phyloP scores from a whole-genome alignment of 92 coral and sea anemone genomes.

The Palythoa caribaeorum region DNA sequence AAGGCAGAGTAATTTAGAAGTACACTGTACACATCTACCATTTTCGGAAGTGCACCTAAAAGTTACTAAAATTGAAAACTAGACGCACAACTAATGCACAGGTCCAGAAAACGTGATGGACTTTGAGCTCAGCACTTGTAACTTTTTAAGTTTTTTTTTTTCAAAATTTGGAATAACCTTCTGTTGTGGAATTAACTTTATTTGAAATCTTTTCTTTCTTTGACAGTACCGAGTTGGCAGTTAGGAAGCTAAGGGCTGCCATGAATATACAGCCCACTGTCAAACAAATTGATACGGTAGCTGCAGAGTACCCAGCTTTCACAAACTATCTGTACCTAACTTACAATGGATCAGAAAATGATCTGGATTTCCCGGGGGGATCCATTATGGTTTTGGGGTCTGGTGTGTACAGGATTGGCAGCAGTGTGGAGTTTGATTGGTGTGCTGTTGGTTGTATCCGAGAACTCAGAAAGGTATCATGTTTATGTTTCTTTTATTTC shows the following conservation, averaged over 20 bases:
- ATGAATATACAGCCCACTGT: constrained; percentile 81
- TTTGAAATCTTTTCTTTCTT: not conserved
- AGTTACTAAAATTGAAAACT: too few species aligned
- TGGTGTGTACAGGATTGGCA: constrained; percentile 98
- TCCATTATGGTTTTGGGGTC: constrained; percentile 98
- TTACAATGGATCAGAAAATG: constrained; percentile 86
- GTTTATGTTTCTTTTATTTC: not conserved
- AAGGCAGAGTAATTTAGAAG: too few species aligned
- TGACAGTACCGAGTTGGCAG: constrained; percentile 93
- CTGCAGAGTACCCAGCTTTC: constrained; percentile 98
- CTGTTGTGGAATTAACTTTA: not conserved
- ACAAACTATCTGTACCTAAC: constrained; percentile 97
- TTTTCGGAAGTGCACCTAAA: too few species aligned
- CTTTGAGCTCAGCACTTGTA: too few species aligned
- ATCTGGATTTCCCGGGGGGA: constrained; percentile 83
- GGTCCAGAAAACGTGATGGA: too few species aligned
- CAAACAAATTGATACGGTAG: constrained; percentile 98
- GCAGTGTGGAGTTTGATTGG: constrained; percentile 99
- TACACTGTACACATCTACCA: too few species aligned
- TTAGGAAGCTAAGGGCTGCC: constrained; percentile 81
- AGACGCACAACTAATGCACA: too few species aligned
- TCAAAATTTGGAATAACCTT: too few species aligned
- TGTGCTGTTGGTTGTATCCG: constrained; percentile 99
- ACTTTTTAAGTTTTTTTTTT: not conserved
- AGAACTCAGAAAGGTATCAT: constrained; percentile 87